Conservation (phyloP, 2,797 vertebrate species). For the Halcyon badia region DNA sequence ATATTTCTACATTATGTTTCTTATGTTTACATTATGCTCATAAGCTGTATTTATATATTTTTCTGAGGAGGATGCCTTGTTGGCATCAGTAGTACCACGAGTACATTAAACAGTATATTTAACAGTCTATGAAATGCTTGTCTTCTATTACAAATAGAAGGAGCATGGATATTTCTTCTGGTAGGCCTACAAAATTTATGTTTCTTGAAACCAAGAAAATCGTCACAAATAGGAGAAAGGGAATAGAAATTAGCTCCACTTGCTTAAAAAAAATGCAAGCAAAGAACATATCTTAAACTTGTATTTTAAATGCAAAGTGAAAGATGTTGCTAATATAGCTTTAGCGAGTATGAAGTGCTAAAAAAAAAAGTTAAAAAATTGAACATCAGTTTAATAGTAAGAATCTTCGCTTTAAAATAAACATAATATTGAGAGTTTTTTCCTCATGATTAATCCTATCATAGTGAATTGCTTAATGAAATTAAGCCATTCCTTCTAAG, state of each 20-base stretch:
- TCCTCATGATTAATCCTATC: not conserved
- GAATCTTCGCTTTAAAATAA: not conserved
- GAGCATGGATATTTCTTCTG: fast-evolving
- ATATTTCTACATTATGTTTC: not conserved
- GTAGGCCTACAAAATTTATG: not conserved
- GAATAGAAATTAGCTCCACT: not conserved
- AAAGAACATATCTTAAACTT: not conserved
- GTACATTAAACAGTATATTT: not conserved
- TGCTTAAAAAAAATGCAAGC: not conserved
- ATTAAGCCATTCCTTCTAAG: not conserved
- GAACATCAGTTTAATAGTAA: not conserved
- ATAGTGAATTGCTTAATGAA: not conserved
- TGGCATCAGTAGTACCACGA: not conserved
- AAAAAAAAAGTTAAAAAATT: not conserved
- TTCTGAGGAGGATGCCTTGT: not conserved
- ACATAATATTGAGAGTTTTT: not conserved
- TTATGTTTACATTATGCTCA: not conserved
- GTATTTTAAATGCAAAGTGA: not conserved
- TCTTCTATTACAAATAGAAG: not conserved
- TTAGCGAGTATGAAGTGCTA: not conserved
- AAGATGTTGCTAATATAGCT: not conserved
- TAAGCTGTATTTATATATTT: not conserved
- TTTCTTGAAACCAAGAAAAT: not conserved
- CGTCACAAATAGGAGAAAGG: not conserved
- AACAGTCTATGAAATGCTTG: not conserved